Evolutionary conservation across 1,140 invertebrate genomes (phyloP).

Genomic region (Drosophila sp.): DNA sequence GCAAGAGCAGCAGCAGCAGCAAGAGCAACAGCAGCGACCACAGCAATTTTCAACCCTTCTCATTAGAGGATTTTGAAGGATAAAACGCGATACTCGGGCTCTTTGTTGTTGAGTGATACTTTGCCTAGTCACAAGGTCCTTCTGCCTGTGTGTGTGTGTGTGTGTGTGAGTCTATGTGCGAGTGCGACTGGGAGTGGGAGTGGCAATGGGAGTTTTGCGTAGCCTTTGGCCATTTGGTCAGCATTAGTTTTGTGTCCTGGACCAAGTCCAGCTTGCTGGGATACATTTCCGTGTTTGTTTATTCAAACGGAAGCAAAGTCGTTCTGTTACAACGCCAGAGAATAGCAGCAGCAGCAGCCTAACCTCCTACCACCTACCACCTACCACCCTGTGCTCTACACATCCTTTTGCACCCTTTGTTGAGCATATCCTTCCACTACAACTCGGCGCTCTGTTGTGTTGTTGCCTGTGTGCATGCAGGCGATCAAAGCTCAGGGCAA

Average conservation of each 20-base stretch:
- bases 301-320: conserved; percentile 82
- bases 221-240: conserved; percentile 62
- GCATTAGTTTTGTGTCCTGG: conserved; percentile 57
- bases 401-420: conserved; percentile 75
- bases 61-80: conserved; percentile 82
- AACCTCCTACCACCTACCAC: conserved; percentile 25
- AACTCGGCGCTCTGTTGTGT: conserved; percentile 29
- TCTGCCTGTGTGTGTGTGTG: neutral
- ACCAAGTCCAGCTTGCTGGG: conserved; percentile 40
- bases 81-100: conserved; percentile 65
- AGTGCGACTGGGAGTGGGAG: neutral
- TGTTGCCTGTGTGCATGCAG: conserved; percentile 69
- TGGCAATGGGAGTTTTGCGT: conserved; percentile 30
- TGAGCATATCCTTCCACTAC: conserved; percentile 63
- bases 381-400: conserved; percentile 22
- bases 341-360: conserved; percentile 15
- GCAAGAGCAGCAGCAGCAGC: conserved; percentile 50
- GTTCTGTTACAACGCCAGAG: conserved; percentile 78
- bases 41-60: conserved; percentile 81
- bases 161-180: neutral
- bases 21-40: conserved; percentile 61
- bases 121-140: conserved; percentile 35
- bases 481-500: conserved; percentile 82
- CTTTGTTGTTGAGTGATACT: conserved; percentile 78
- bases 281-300: conserved; percentile 80